Conservation (phyloP, 37 sponge, comb jelly and placozoan genomes). For the Cliona cf. orientalis region DNA sequence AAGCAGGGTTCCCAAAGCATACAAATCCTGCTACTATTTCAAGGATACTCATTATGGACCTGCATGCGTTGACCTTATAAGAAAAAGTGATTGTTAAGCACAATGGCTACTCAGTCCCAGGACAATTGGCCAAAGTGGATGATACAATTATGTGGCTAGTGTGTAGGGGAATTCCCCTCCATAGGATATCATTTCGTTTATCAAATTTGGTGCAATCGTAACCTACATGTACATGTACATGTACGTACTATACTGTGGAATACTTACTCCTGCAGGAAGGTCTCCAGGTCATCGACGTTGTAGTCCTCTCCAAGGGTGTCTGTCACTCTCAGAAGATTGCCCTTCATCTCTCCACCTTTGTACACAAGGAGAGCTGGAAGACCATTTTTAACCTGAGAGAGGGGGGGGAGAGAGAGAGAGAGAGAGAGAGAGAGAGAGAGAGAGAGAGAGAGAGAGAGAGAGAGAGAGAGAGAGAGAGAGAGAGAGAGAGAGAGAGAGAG, state of each 20-base stretch:
- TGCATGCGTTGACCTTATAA: no score
- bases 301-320: slow-evolving; percentile 69
- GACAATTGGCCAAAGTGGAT: no score
- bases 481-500: neutral
- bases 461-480: no score
- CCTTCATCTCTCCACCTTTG: slow-evolving; percentile 62
- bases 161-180: neutral
- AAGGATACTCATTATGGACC: no score
- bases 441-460: no score
- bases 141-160: neutral
- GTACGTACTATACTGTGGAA: neutral
- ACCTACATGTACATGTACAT: neutral
- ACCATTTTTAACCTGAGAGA: slow-evolving; percentile 51
- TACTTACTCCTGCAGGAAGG: slow-evolving; percentile 80
- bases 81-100: no score
- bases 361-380: slow-evolving; percentile 87
- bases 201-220: no score
- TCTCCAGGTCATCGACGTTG: slow-evolving; percentile 65
- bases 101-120: neutral
- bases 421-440: no score
- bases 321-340: slow-evolving; percentile 79
- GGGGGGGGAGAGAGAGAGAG: no score
- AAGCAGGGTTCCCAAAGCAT: no score
- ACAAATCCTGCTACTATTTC: no score
- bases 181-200: no score